Percentiles rank a stretch among this genome's conserved stretches.
These are phyloP conservation scores for Eleutherodactylus coqui DNA, from an alignment of 2,797 vertebrate species.

Conservation along the genomic window DNA sequence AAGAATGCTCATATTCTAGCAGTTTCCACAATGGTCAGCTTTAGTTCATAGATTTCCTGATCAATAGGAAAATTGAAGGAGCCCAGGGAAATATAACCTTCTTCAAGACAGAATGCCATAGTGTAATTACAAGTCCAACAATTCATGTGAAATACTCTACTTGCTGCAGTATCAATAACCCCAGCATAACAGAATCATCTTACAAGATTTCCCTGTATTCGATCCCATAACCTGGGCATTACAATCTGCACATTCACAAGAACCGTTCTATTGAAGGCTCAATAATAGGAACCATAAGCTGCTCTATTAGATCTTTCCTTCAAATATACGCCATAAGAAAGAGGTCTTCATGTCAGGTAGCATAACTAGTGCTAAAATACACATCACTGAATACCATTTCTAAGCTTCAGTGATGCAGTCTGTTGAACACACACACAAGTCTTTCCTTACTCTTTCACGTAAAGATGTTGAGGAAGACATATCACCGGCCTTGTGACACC, in stretches of 20 bases:
- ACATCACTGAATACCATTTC: not conserved
- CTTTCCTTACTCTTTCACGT: not conserved
- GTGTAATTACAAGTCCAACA: slow-evolving; percentile 12
- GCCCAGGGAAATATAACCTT: not conserved
- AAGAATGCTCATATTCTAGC: not conserved
- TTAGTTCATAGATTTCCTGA: slow-evolving; percentile 4
- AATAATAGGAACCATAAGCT: not conserved
- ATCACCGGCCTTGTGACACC: not conserved
- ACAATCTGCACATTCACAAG: not conserved
- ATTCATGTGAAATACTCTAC: slow-evolving; percentile 17
- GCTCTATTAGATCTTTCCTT: not conserved
- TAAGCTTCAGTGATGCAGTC: not conserved
- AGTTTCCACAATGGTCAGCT: not conserved
- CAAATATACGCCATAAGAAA: not conserved
- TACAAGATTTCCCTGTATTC: not conserved
- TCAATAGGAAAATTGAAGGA: slow-evolving; percentile 18
- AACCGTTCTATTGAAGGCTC: not conserved
- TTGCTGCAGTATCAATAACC: not conserved
- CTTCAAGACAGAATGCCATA: not conserved
- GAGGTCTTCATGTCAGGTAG: not conserved
- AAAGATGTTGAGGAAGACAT: not conserved
- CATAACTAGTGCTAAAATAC: not conserved
- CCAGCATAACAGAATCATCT: not conserved
- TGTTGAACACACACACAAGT: not conserved
- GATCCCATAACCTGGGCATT: not conserved